Conservation (phyloP, 2,113 vertebrate genomes). For the Petrocephalus microphthalmus region DNA sequence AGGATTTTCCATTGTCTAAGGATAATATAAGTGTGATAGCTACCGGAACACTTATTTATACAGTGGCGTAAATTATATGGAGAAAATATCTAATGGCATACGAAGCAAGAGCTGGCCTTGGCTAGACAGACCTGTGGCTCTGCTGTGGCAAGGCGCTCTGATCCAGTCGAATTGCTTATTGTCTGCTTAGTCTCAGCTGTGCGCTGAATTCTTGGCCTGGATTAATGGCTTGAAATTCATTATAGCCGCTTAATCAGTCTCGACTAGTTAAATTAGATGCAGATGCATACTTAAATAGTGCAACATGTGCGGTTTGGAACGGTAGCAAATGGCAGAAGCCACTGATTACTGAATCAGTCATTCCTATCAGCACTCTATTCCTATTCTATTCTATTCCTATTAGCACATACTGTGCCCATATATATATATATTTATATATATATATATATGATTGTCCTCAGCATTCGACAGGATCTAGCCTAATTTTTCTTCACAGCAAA, state of each 20-base stretch:
- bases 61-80: not conserved
- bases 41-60: not conserved
- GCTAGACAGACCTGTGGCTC: not conserved
- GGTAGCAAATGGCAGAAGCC: not conserved
- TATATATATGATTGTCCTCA: not conserved
- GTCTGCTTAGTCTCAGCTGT: not conserved
- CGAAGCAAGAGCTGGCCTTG: not conserved
- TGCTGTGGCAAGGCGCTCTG: not conserved
- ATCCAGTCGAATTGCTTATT: not conserved
- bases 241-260: not conserved
- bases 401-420: not conserved
- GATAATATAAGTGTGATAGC: not conserved
- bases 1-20: not conserved
- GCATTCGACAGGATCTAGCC: not conserved
- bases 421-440: not conserved
- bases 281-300: not conserved
- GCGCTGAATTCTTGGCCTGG: not conserved
- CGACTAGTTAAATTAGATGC: not conserved
- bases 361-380: not conserved
- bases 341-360: not conserved
- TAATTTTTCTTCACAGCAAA: not conserved
- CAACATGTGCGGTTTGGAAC: not conserved
- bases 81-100: not conserved
- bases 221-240: constrained; percentile 1
- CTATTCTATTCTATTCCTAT: no score